A percentile compares a stretch with the other conserved stretches of the same genome.
phyloP scores from a whole-genome alignment of 2,888 invertebrate species.

The Ochropacha duplaris region DNA sequence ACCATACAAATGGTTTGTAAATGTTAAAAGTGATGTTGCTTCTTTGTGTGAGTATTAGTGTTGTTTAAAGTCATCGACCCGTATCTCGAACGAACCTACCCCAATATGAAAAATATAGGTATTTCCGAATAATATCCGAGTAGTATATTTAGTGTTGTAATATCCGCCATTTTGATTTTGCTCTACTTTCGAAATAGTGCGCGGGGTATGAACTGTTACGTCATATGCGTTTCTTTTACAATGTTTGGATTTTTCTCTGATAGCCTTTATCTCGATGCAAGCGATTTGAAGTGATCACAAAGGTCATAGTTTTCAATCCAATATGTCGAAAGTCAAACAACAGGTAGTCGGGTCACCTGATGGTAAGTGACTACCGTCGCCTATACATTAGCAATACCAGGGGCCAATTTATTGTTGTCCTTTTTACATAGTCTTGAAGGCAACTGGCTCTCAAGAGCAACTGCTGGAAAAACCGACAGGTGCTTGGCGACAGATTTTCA shows the following conservation, averaged over 20 bases:
- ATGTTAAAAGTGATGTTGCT: constrained; percentile 29
- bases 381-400: too few relatives aligned
- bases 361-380: too few relatives aligned
- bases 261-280: too few relatives aligned
- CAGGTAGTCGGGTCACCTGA: too few relatives aligned
- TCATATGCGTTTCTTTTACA: background rate
- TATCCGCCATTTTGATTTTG: constrained; percentile 35
- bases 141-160: constrained; percentile 38
- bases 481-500: too few relatives aligned
- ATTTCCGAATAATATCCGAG: constrained; percentile 37
- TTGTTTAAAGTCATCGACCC: constrained; percentile 69
- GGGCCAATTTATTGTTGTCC: too few relatives aligned
- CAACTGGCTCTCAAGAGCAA: too few relatives aligned
- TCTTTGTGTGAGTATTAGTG: constrained; percentile 35
- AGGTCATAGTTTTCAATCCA: too few relatives aligned
- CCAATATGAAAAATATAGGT: constrained; percentile 67
- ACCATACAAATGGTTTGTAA: constrained; percentile 18
- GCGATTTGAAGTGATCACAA: too few relatives aligned
- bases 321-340: too few relatives aligned
- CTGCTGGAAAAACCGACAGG: too few relatives aligned
- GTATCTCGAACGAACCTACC: constrained; percentile 70
- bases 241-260: background rate
- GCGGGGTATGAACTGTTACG: constrained; percentile 2
- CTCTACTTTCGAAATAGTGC: constrained; percentile 17
- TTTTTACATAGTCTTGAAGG: too few relatives aligned